A percentile compares a stretch with the other conserved stretches of the same genome.
Conservation (phyloP, 2,113 vertebrate species). For the Isichthys henryi region DNA sequence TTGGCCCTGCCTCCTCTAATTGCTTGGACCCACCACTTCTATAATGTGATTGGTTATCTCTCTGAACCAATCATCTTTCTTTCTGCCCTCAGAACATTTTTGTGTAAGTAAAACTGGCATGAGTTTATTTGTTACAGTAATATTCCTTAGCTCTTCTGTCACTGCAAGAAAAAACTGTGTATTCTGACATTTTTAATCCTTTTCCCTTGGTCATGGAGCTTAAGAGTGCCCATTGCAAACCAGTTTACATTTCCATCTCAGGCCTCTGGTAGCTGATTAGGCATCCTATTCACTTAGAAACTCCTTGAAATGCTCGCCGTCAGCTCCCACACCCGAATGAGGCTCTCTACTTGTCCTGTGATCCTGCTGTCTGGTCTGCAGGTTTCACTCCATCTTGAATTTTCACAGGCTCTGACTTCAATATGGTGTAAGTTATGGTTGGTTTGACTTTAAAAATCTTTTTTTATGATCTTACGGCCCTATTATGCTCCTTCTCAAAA, state of each 20-base stretch:
- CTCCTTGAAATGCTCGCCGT: background rate
- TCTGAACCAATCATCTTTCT: background rate
- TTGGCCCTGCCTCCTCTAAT: too few species aligned
- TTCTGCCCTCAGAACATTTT: background rate
- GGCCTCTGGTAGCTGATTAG: background rate
- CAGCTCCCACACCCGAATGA: background rate
- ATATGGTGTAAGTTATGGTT: slow-evolving; percentile 20
- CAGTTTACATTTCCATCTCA: background rate
- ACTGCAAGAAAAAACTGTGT: background rate
- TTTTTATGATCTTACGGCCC: background rate
- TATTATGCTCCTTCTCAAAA: background rate
- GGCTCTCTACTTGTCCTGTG: background rate
- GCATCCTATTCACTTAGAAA: background rate
- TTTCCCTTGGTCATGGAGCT: background rate
- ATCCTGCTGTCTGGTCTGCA: background rate
- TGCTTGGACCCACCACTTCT: background rate
- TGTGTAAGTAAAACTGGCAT: background rate
- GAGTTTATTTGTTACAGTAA: background rate
- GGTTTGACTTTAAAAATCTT: slow-evolving; percentile 11
- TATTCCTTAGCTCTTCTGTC: background rate
- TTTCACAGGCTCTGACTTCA: slow-evolving; percentile 12
- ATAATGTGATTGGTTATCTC: background rate
- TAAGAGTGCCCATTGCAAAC: background rate
- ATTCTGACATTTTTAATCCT: background rate
- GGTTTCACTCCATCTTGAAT: background rate